Evolutionary conservation across 1,140 invertebrate species (phyloP), one percentile per base, ranked within the genome.

Genomic region (Dendroctonus valens): DNA sequence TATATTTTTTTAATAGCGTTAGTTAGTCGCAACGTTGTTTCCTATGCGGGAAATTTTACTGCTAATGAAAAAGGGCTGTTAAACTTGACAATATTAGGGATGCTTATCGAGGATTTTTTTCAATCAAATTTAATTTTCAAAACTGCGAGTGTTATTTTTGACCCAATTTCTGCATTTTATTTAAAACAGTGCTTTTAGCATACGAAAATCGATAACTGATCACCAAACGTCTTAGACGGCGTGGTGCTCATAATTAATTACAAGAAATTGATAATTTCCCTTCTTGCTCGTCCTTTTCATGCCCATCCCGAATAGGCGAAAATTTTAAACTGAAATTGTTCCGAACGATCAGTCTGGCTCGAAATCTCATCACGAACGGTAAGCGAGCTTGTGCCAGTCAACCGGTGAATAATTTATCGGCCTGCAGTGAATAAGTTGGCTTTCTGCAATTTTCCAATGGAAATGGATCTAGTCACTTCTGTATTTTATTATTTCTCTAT

Each of bases 281-380:
- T 26, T 37, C n/a, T 42, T 44, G 14, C 46, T 59, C 55, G 55
- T 42, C 44, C 41, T 59, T 59, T 59, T 37, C 41, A 59, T 26
- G 51, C 51, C 12, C 39, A 53, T 11, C 52, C 40, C 40, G 7
- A 57, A 60, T 26, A 14, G 6, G 14, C 44, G 50, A 57, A 39
- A 57, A 14, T 57, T 41, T 41, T 57, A 59, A 48, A 59, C 44
- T 48, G 58, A 48, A 59, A 48, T 41, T 48, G 59, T 54, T 64
- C 50, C 51, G 3, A 39, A 39, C 51, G 61, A 48, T 64, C 61
- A 64, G 61, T 64, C 54, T 49, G 26, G 52, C 61, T 54, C 61
- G 61, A 55, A 54, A 57, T 39, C 52, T 64, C 54, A 14, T 52
- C 41, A 52, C 59, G 59, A 61, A 12, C 59, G 59, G 59, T 51